phyloP scores from a whole-genome alignment of 2,888 invertebrate genomes.

The Polietes domitor region DNA sequence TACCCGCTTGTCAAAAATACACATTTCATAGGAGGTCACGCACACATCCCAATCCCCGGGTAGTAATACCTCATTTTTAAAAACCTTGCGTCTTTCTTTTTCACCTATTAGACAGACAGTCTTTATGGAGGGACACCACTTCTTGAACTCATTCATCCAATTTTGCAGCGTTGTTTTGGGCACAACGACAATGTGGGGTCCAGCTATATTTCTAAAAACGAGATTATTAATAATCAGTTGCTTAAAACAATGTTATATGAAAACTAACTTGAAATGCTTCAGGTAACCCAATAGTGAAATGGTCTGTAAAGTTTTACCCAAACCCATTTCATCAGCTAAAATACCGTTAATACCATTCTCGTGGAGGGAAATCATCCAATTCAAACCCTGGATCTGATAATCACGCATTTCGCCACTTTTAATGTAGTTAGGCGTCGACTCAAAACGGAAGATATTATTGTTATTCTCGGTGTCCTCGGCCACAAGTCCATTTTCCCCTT shows the following conservation, averaged over 20 bases:
- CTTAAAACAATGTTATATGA: not conserved
- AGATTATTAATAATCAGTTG: not conserved
- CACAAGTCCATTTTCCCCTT: slow-evolving; percentile 98
- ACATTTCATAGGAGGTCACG: slow-evolving; percentile 99
- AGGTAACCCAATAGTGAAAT: slow-evolving; percentile 98
- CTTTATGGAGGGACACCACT: slow-evolving; percentile 96
- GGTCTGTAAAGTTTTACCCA: slow-evolving; percentile 99
- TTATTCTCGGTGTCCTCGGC: slow-evolving; percentile 91
- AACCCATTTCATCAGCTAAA: slow-evolving; percentile 99
- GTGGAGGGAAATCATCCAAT: slow-evolving; percentile 99
- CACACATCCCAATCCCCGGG: slow-evolving; percentile 99
- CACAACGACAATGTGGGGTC: slow-evolving; percentile 99
- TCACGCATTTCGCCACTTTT: slow-evolving; percentile 97
- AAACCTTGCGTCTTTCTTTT: slow-evolving; percentile 92
- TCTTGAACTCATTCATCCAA: slow-evolving; percentile 98
- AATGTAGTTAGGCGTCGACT: slow-evolving; percentile 93
- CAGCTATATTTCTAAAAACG: slow-evolving; percentile 87
- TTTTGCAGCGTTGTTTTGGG: slow-evolving; percentile 99
- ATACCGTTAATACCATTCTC: slow-evolving; percentile 99
- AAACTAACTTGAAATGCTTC: slow-evolving; percentile 89
- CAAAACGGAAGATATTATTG: slow-evolving; percentile 93
- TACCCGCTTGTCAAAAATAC: slow-evolving; percentile 96
- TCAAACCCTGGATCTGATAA: slow-evolving; percentile 98
- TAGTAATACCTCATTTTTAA: slow-evolving; percentile 94
- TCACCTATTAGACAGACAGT: slow-evolving; percentile 98